Conservation (phyloP, 2,113 vertebrate genomes). For the Daboia siamensis region DNA sequence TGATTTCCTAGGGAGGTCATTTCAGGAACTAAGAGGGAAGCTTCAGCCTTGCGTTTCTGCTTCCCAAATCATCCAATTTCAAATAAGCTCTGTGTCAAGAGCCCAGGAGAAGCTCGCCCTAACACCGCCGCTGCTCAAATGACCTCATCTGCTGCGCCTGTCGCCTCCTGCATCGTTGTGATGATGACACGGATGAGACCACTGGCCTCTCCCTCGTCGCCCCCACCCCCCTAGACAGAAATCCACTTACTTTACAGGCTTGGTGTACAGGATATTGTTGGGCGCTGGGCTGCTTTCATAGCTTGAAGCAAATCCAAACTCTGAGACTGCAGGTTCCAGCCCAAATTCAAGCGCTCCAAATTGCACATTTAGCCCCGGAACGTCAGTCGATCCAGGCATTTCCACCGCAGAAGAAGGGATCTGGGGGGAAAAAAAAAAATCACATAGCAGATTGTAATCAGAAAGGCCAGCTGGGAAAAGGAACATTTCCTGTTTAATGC, state of each 20-base stretch:
- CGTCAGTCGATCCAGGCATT: constrained; percentile 91
- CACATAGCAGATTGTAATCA: not conserved
- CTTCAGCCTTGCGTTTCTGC: not conserved
- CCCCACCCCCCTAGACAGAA: constrained; percentile 1
- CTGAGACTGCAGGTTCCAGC: constrained; percentile 83
- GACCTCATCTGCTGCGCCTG: rapidly evolving
- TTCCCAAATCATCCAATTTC: constrained; percentile 9
- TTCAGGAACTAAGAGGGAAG: not conserved
- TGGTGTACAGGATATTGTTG: constrained; percentile 86
- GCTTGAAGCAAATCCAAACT: constrained; percentile 80
- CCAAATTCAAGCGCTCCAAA: constrained; percentile 96
- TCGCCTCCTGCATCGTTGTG: not conserved
- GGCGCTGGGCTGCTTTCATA: constrained; percentile 73
- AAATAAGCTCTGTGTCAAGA: not conserved
- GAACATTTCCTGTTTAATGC: not conserved
- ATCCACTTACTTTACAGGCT: constrained; percentile 79
- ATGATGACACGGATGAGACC: not conserved
- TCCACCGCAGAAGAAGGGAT: constrained; percentile 93
- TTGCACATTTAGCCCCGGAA: constrained; percentile 91
- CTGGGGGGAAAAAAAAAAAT: not conserved
- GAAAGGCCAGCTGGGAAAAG: not conserved
- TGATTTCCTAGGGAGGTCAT: not conserved
- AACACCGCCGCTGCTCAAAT: not conserved
- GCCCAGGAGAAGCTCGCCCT: not conserved
- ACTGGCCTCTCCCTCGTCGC: not conserved